Base-by-base conservation (phyloP, 2,113 vertebrate species). In the Upupa epops region DNA sequence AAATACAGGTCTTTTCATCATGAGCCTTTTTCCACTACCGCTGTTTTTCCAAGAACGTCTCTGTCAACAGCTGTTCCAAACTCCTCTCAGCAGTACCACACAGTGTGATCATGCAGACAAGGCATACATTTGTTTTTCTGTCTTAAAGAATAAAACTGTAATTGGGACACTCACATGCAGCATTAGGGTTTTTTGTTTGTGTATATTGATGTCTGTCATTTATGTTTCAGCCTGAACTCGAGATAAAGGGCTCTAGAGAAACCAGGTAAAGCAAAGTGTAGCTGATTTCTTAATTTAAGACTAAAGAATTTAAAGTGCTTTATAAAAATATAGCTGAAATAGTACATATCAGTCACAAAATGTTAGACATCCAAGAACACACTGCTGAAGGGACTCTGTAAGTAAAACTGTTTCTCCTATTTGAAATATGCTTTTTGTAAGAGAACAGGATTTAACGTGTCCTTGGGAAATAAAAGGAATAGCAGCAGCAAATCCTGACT, bases 401-500 rank as follows among this genome's bases (percentile, higher is more conserved):
- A 89, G n/a, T 2, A 65, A 88, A 72, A 83, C 9, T 5, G 3
- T 1, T 31, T 63, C 3, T 76, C 26, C 59, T 70, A n/a, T n/a
- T n/a, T n/a, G n/a, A n/a, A n/a, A n/a, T n/a, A n/a, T n/a, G n/a
- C n/a, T n/a, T n/a, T n/a, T n/a, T n/a, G n/a, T n/a, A 55, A 79
- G 51, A 76, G 91, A 89, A 61, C 25, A 59, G 12, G 28, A 76
- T 66, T 87, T 80, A 70, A 61, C 11, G 13, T 2, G 29, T 46
- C 21, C 46, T 85, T 87, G 31, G 24, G 73, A 89, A 84, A 87
- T 63, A 56, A 83, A 82, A 93, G 55, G 51, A 21, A 54, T 24
- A 32, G 21, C 29, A 45, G 18, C 21, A 36, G 48, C 42, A 55
- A 87, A 83, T 82, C 68, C 32, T 80, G 55, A 59, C 37, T 73